These are phyloP conservation scores for Panorpa germanica DNA, from an alignment of 2,888 invertebrate species.

Conservation along the genomic window DNA sequence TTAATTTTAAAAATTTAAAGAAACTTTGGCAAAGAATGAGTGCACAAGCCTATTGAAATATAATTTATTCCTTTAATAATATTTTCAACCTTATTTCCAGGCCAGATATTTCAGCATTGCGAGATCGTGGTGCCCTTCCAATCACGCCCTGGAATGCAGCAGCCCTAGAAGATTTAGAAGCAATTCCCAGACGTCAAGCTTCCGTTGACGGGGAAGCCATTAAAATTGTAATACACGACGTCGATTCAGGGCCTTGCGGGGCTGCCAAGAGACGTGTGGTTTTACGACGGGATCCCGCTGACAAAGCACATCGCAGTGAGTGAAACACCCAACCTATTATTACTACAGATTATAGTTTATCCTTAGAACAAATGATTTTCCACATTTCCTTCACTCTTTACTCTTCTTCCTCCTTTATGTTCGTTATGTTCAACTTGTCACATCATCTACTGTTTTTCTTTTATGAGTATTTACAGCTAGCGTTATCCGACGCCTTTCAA, in stretches of 20 bases:
- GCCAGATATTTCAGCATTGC: constrained; percentile 50
- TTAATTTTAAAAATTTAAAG: too few species aligned
- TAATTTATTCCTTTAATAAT: constrained; percentile 1
- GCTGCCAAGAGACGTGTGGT: constrained; percentile 54
- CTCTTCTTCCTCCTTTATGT: too few species aligned
- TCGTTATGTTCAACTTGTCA: too few species aligned
- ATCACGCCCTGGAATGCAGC: constrained; percentile 23
- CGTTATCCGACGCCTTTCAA: too few species aligned
- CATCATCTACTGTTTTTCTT: too few species aligned
- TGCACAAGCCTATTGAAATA: too few species aligned
- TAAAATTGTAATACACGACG: constrained; percentile 83
- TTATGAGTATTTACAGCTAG: too few species aligned
- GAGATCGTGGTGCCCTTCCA: constrained; percentile 32
- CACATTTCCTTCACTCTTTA: too few species aligned
- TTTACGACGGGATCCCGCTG: constrained; percentile 57
- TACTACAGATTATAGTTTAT: too few species aligned
- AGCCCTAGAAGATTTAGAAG: constrained; percentile 39
- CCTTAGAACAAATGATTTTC: too few species aligned
- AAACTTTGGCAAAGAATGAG: constrained; percentile 2
- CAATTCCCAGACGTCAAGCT: constrained; percentile 55
- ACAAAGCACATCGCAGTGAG: constrained; percentile 76
- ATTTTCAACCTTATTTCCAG: constrained; percentile 24
- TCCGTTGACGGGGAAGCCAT: constrained; percentile 84
- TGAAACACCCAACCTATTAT: too few species aligned
- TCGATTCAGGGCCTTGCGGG: constrained; percentile 50